Conservation (phyloP, 2,888 invertebrate genomes). For the Drosophila barbarae region DNA sequence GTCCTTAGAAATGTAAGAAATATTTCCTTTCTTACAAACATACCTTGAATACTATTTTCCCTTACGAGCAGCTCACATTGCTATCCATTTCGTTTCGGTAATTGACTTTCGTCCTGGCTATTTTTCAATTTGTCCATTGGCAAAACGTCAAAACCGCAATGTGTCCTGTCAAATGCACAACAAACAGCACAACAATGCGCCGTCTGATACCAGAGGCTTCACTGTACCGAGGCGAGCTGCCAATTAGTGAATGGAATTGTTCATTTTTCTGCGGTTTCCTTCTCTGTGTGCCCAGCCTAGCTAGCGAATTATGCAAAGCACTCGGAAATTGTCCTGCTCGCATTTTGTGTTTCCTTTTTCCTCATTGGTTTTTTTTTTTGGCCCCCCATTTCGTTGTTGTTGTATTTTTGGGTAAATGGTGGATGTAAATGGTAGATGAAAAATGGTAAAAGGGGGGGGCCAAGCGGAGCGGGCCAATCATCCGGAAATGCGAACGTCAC, state of each 20-base stretch:
- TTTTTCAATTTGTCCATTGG: conserved; percentile 19
- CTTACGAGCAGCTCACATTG: neutral
- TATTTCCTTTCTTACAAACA: neutral
- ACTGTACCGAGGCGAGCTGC: conserved; percentile 30
- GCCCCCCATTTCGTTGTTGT: neutral
- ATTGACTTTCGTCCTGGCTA: conserved; percentile 19
- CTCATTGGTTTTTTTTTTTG: neutral
- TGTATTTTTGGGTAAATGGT: neutral
- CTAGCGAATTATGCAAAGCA: conserved; percentile 40
- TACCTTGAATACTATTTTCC: neutral
- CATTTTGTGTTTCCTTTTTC: conserved; percentile 32
- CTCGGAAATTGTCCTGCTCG: conserved; percentile 39
- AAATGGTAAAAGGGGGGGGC: conserved; percentile 17
- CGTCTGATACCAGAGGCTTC: conserved; percentile 8
- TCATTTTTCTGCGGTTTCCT: conserved; percentile 43
- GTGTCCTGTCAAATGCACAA: conserved; percentile 20
- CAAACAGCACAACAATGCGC: neutral
- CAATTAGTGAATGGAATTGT: conserved; percentile 37
- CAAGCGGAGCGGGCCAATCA: conserved; percentile 29
- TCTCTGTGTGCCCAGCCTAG: conserved; percentile 18
- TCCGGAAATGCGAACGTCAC: conserved; percentile 41
- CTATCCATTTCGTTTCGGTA: conserved; percentile 3
- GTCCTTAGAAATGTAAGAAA: neutral
- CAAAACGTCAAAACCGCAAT: conserved; percentile 14
- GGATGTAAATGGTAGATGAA: conserved; percentile 19